Base-by-base conservation (phyloP, 2,888 invertebrate genomes). In the Drosophila falleni region DNA sequence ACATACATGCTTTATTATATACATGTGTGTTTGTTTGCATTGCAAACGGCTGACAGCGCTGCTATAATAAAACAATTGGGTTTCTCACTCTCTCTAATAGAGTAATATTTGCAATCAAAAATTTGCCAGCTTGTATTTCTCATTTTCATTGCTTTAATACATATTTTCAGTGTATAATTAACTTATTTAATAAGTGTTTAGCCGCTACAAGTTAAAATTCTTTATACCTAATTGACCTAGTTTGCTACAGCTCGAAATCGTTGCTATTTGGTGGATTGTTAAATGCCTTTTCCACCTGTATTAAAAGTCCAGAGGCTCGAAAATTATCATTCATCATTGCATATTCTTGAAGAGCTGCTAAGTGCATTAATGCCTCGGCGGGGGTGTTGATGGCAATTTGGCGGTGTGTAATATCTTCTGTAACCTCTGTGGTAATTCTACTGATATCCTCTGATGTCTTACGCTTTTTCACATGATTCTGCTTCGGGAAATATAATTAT, bases 221-320 rank as follows among this genome's bases (percentile, higher is more conserved):
- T n/a, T 37, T 42, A 42, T 42, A 10, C 42, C 5, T 23, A 23
- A 42, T 23, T 1, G 6, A 23, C 11, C 3, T 13, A 23, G 26
- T 26, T 9, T 31, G 11, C 6, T 85, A 61, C 5, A 65, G 16
- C 19, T 81, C 77, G 10, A 81, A 81, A 11, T 81, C 81, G 0
- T 31, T 29, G 5, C 16, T 50, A 0, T 50, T 42, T 3, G 81
- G 46, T 1, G 89, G 87, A 68, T 84, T 82, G 46, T 73, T 70
- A 1, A 91, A 85, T 35, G 85, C 78, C 11, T 90, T 76, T 53
- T 92, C 91, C 50, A 90, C 63, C 35, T 92, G 89, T 26, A 80
- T 81, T 15, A 92, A 78, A 46, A 92, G 78, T 5, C 91, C 91
- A 29, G 91, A 91, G 0, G 91, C 92, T 6, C 92, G 77, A 44